Base-by-base conservation (phyloP, 2,888 invertebrate genomes). In the Tigriopus californicus region DNA sequence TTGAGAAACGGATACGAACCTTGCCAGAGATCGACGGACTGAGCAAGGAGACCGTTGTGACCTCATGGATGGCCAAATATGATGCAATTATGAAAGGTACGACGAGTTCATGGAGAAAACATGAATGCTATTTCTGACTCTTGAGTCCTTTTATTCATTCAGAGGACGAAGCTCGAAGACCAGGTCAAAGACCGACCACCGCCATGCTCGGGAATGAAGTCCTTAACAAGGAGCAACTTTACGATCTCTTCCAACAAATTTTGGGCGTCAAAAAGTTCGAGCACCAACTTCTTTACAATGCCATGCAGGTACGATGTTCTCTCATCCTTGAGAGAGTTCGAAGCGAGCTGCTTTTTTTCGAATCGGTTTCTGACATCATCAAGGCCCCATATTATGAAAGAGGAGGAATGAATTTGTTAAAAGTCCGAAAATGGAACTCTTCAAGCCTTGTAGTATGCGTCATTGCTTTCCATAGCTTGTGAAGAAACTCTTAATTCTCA, bases 211-310 rank as follows among this genome's bases (percentile, higher is more conserved):
- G 58, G 13, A 58, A 58, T 33, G 58, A 58, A 41, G 91, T 97
- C 69, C 79, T 97, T 65, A 91, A 92, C 67, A 99, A 99, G 75
- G 98, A 99, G 70, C 98, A 99, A 72, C 80, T 99, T 12, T 99
- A 94, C 74, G 98, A 99, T 73, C 95, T 98, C 92, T 99, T 98
- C 74, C 98, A 99, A 73, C 95, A 95, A 74, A 94, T 99, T 66
- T 77, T 99, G 62, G 86, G 86, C 59, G 89, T 99, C 59, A 98
- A 98, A 77, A 99, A 99, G 74, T 99, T 98, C 72, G 98, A 99
- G 74, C 98, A 99, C 74, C 98, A 98, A 75, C 81, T 98, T 67
- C 80, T 98, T 62, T 99, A 91, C 76, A 99, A 98, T 77, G 95
- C 97, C 65, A 80, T 97, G 70, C 85, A 91, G 82, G 86, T 87